phyloP scores from a whole-genome alignment of 2,888 invertebrate genomes.

The Drosophila testacea region DNA sequence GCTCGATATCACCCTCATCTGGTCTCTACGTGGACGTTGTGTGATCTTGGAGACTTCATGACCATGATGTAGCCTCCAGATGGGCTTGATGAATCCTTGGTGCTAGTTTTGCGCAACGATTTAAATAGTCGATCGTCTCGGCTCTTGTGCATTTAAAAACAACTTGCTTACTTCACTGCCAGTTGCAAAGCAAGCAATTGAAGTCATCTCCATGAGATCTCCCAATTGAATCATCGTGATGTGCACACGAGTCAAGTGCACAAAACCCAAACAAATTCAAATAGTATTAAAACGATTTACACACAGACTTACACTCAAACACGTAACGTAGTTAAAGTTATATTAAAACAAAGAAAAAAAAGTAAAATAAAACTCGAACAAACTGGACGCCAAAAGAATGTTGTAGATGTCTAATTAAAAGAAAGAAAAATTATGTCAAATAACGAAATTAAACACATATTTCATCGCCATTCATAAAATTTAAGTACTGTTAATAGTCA shows the following conservation, averaged over 20 bases:
- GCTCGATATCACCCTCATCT: slow-evolving; percentile 84
- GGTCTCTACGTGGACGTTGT: slow-evolving; percentile 82
- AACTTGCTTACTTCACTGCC: slow-evolving; percentile 15
- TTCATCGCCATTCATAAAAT: slow-evolving; percentile 57
- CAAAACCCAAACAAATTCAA: slow-evolving; percentile 47
- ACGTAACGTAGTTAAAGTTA: not conserved
- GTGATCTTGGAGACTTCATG: slow-evolving; percentile 87
- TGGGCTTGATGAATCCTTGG: slow-evolving; percentile 51
- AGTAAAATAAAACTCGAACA: slow-evolving; percentile 10
- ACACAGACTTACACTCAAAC: slow-evolving; percentile 22
- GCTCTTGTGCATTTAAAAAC: slow-evolving; percentile 43
- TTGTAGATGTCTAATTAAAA: slow-evolving; percentile 14
- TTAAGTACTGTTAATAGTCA: slow-evolving; percentile 51
- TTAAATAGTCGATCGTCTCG: slow-evolving; percentile 16
- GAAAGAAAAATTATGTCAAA: not conserved
- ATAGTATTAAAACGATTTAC: slow-evolving; percentile 56
- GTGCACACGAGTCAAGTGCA: slow-evolving; percentile 33
- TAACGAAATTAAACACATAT: slow-evolving; percentile 23
- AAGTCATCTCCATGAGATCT: slow-evolving; percentile 24
- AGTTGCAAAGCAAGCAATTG: slow-evolving; percentile 4
- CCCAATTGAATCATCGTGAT: slow-evolving; percentile 2
- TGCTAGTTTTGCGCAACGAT: slow-evolving; percentile 41
- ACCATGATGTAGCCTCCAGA: slow-evolving; percentile 18
- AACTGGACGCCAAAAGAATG: slow-evolving; percentile 38
- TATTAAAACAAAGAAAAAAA: not conserved